Conservation (phyloP, 2,888 invertebrate species). For the Periphyllus acericola region DNA sequence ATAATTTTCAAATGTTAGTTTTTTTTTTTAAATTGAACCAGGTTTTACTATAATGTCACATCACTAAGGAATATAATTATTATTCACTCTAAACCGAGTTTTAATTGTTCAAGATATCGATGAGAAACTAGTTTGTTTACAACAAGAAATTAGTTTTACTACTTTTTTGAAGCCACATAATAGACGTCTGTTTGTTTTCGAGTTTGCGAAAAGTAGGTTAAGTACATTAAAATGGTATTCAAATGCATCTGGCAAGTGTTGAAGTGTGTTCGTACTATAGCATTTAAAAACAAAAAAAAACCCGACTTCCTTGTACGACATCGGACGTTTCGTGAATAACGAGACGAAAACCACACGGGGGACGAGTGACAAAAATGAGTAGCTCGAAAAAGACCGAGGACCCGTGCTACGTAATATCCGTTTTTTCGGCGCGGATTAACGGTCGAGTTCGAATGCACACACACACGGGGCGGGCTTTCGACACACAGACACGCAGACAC, state of each 20-base stretch:
- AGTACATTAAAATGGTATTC: background rate
- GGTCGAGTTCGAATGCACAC: too few relatives aligned
- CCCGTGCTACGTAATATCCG: too few relatives aligned
- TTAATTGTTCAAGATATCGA: too few relatives aligned
- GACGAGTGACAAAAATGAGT: too few relatives aligned
- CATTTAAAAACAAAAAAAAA: background rate
- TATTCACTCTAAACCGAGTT: background rate
- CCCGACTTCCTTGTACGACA: too few relatives aligned
- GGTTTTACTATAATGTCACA: background rate
- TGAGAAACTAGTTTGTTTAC: too few relatives aligned
- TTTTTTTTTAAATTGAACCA: background rate
- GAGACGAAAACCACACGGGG: too few relatives aligned
- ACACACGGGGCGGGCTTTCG: too few relatives aligned
- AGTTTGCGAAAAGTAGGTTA: background rate
- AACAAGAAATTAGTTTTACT: background rate
- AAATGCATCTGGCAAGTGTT: background rate
- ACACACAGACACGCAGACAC: too few relatives aligned
- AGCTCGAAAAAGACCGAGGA: too few relatives aligned
- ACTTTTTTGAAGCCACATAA: background rate
- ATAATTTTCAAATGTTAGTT: background rate
- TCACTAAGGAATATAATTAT: background rate
- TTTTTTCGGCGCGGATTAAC: too few relatives aligned
- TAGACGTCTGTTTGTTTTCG: background rate
- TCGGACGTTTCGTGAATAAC: too few relatives aligned
- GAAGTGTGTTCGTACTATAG: background rate